A percentile compares a stretch with the other conserved stretches of the same genome.
These are phyloP conservation scores for Oryzias dopingdopingensis DNA, from an alignment of 2,797 vertebrate species.

Conservation along the genomic window DNA sequence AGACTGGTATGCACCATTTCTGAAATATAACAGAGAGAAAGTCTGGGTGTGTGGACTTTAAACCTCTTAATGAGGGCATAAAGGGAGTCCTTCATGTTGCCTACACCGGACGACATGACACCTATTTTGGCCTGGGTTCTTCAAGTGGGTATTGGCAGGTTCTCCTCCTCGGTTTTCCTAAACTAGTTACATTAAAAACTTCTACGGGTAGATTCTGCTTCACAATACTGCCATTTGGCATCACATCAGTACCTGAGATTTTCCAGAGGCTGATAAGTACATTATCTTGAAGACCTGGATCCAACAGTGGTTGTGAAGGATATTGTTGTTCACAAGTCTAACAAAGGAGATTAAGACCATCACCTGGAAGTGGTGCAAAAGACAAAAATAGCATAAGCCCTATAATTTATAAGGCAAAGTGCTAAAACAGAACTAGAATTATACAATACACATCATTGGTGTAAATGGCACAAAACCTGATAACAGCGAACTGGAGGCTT, in stretches of 20 bases:
- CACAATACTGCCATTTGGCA: neutral
- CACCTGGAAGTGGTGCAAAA: neutral
- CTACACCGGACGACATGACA: neutral
- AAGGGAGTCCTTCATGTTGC: neutral
- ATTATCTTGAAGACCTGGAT: neutral
- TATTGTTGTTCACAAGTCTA: neutral
- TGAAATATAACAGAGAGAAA: too few relatives aligned
- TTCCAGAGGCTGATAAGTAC: neutral
- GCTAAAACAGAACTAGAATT: neutral
- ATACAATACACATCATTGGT: neutral
- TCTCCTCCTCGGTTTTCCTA: neutral
- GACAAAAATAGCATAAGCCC: neutral
- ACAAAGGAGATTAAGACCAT: neutral
- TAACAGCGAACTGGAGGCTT: neutral
- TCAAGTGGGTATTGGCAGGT: conserved; percentile 3
- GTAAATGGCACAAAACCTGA: neutral
- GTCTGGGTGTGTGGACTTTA: too few relatives aligned
- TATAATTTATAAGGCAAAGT: neutral
- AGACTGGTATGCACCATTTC: too few relatives aligned
- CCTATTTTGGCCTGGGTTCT: neutral
- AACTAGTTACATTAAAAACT: neutral
- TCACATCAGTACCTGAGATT: neutral
- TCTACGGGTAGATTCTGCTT: neutral
- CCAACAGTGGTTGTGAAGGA: neutral
- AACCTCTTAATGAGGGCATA: too few relatives aligned